Base-by-base conservation (phyloP, 2,113 vertebrate genomes). In the Ondatra zibethicus region DNA sequence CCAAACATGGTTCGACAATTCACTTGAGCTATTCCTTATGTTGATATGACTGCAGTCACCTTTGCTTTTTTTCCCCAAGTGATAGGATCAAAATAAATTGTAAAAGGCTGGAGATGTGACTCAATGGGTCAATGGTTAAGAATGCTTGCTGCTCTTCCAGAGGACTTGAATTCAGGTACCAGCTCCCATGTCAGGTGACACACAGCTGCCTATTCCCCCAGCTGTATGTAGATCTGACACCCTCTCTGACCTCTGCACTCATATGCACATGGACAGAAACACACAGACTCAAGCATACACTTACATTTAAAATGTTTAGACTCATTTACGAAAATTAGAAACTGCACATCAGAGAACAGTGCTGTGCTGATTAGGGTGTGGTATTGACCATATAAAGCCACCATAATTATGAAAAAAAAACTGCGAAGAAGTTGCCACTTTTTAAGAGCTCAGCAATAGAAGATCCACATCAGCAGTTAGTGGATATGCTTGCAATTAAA, bases 401-500 rank as follows among this genome's bases (percentile, higher is more conserved):
- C 92, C 92, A 96, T 98, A 97, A 98, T 97, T 97, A 96, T 96
- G 96, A 68, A 94, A 61, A 70, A 98, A 96, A 96, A 94, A 86
- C 66, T 93, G 92, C 90, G 65, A 97, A 95, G 96, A 97, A 97
- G 81, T 76, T 77, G 63, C 91, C 47, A 61, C 81, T 98, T 98
- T 97, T 73, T 88, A 97, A 97, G 91, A 96, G 63, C 94, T 93
- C 77, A 88, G 96, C 91, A 95, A 87, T 94, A 97, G 95, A 98
- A 98, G 97, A 88, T 94, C 94, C 93, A 2, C 88, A 81, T 98
- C 97, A 97, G 98, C 96, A 97, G 52, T 98, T 97, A 50, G 63
- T 93, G 45, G 80, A 81, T 96, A 70, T 92, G 76, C 52, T 92
- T 95, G 97, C 92, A 97, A 98, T 98, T 98, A 98, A 97, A 98